Base-by-base conservation (phyloP, 64 coral and sea anemone genomes). In the Dendronephthya gigantea region DNA sequence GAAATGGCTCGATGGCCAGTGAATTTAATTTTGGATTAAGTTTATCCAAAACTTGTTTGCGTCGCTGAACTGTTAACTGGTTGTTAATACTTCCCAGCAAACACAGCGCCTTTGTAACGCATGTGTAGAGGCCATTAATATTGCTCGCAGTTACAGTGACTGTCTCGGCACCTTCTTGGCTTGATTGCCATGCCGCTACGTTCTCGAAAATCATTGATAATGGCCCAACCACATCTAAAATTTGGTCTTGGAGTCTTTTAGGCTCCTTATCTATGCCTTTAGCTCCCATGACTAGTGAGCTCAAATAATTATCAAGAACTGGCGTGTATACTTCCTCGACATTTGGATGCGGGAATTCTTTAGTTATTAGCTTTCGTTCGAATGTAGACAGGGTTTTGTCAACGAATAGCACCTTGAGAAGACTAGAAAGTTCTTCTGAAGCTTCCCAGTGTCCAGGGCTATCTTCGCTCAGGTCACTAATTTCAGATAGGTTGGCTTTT, bases 11-110 rank as follows among this genome's bases (percentile, higher is more conserved):
- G 23, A 45, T 25, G 45, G 81, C 81, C 45, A 83, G 45, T 10
- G 81, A 83, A 45, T 45, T 83, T 45, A 39, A 41, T 4, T 83
- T 37, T 39, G 81, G 81, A 38, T 83, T 83, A 37, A 83, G 37
- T 37, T 83, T 43, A 83, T 83, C 81, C 32, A 83, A 83, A 16
- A 83, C 36, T 45, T 25, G 81, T 39, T 43, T 83, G 12, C 81
- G 9, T 83, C 34, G 37, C 15, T 83, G 34, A 35, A 83, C 36
- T 83, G 37, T 83, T 17, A 41, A 83, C 36, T 83, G 81, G 23
- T 23, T n/a, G 27, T 83, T 83, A 17, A 83, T 45, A 83, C 23
- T 41, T 37, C 81, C 81, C 81, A 83, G 81, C 45, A 83, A 25
- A 83, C 14, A 41, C 16, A 83, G 12, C 33, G 81, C 81, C 16